A percentile compares a stretch with the other conserved stretches of the same genome.
Evolutionary conservation across 2,797 vertebrate genomes (phyloP).

Genomic region (Taeniopygia guttata): DNA sequence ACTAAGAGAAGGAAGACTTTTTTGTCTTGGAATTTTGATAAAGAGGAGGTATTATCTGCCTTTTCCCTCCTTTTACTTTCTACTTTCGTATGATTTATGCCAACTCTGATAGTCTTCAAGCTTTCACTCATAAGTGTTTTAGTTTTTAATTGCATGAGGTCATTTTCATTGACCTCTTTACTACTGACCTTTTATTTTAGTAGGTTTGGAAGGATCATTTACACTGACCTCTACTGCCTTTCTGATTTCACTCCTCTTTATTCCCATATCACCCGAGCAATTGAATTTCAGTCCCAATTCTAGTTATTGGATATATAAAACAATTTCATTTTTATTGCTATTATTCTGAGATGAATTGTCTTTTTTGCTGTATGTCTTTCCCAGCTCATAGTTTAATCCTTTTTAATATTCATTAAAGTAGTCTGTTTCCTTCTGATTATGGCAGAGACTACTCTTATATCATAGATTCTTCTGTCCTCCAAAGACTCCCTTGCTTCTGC

Average conservation of each 20-base stretch:
- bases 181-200: neutral
- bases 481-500: neutral
- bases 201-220: neutral
- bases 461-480: neutral
- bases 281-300: neutral
- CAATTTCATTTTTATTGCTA: conserved; percentile 7
- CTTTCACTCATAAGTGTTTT: neutral
- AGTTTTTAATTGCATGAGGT: neutral
- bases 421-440: neutral
- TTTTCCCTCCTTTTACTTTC: neutral
- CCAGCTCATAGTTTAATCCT: conserved; percentile 1
- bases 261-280: neutral
- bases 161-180: neutral
- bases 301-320: neutral
- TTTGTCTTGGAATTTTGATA: neutral
- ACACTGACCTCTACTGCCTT: neutral
- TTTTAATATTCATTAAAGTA: conserved; percentile 21
- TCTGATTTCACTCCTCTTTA: neutral
- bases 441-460: neutral
- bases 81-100: neutral
- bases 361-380: neutral
- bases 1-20: neutral
- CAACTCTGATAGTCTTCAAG: neutral
- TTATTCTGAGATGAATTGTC: conserved; percentile 11
- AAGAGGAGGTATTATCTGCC: neutral